Conservation (phyloP, 92 coral and sea anemone species). For the Virgularia gustaviana region DNA sequence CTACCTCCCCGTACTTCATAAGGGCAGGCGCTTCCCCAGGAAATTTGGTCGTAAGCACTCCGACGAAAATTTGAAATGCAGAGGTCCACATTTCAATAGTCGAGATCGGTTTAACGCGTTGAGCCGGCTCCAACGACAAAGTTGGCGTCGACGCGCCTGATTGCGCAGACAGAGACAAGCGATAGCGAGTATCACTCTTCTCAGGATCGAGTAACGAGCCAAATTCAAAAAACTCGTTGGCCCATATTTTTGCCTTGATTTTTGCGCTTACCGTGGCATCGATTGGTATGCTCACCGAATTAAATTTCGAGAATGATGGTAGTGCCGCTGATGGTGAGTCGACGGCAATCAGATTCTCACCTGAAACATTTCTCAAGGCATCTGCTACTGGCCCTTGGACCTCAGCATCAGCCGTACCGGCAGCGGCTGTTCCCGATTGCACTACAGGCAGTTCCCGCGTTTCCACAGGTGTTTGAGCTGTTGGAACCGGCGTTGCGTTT, state of each 20-base stretch:
- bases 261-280: constrained; percentile 44
- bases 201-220: constrained; percentile 10
- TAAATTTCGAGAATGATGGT: constrained; percentile 3
- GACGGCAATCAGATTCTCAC: constrained; percentile 10
- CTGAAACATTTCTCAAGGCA: constrained; percentile 26
- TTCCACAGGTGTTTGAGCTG: neutral
- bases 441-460: neutral
- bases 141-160: neutral
- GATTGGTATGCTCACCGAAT: constrained; percentile 37
- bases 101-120: neutral
- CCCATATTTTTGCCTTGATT: constrained; percentile 54
- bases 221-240: constrained; percentile 45
- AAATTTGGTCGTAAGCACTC: constrained; percentile 16
- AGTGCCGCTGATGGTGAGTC: neutral
- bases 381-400: constrained; percentile 50
- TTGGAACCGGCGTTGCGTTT: neutral
- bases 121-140: constrained; percentile 21
- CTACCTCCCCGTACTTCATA: constrained; percentile 34
- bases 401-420: constrained; percentile 38
- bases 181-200: neutral
- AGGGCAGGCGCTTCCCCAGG: constrained; percentile 30
- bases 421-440: too few relatives aligned
- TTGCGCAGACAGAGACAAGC: neutral
- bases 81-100: constrained; percentile 28
- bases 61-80: constrained; percentile 31